These are phyloP conservation scores for Cephonodes hylas DNA, from an alignment of 2,888 invertebrate species.

Conservation along the genomic window DNA sequence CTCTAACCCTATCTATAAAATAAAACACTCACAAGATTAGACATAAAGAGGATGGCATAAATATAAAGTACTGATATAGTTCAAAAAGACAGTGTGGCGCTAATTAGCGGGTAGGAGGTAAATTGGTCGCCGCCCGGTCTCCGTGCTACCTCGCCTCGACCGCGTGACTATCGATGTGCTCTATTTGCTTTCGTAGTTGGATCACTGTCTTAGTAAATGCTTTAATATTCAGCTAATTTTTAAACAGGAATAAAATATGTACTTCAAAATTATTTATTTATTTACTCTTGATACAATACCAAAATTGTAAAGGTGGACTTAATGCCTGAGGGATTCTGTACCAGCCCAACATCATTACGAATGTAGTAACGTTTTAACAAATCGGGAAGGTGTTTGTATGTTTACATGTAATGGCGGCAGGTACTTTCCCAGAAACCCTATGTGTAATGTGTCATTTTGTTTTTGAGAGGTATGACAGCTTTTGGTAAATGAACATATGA, in stretches of 20 bases:
- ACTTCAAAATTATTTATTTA: too few relatives aligned
- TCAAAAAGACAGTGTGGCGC: neutral
- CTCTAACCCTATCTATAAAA: neutral
- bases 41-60: neutral
- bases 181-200: slow-evolving; percentile 7
- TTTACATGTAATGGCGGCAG: too few relatives aligned
- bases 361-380: too few relatives aligned
- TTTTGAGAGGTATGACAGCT: too few relatives aligned
- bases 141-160: slow-evolving; percentile 27
- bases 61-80: slow-evolving; percentile 1
- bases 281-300: too few relatives aligned
- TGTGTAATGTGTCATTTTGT: too few relatives aligned
- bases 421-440: too few relatives aligned
- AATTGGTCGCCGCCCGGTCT: slow-evolving; percentile 24
- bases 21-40: neutral
- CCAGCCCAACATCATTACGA: too few relatives aligned
- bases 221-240: neutral
- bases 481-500: too few relatives aligned
- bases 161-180: slow-evolving; percentile 30
- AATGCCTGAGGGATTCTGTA: too few relatives aligned
- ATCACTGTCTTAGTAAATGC: slow-evolving; percentile 1
- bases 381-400: too few relatives aligned
- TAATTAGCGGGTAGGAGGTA: slow-evolving; percentile 31
- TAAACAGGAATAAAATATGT: neutral
- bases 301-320: too few relatives aligned